These are phyloP conservation scores for Dryomyza anilis DNA, from an alignment of 2,888 invertebrate species.

Conservation along the genomic window DNA sequence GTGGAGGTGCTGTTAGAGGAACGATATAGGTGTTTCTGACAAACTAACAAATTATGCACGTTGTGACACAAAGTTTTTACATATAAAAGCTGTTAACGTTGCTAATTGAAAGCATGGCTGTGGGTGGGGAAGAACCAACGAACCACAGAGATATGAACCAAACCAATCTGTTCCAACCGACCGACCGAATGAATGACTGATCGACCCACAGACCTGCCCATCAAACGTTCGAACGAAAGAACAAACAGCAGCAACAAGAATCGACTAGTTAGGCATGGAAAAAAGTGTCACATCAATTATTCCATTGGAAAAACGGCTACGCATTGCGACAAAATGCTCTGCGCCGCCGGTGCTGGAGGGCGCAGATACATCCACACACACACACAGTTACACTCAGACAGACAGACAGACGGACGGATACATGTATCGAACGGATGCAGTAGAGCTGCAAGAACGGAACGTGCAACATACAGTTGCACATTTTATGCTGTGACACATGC, in stretches of 20 bases:
- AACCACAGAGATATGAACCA: background rate
- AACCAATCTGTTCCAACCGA: too few relatives aligned
- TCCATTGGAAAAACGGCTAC: slow-evolving; percentile 33
- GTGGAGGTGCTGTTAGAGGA: too few relatives aligned
- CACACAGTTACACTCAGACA: too few relatives aligned
- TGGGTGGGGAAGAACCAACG: background rate
- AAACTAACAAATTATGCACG: too few relatives aligned
- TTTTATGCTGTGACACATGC: slow-evolving; percentile 5
- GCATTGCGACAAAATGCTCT: slow-evolving; percentile 25
- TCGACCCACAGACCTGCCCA: background rate
- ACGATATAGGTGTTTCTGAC: too few relatives aligned
- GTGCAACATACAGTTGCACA: background rate
- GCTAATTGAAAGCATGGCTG: slow-evolving; percentile 30
- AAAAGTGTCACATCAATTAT: slow-evolving; percentile 35
- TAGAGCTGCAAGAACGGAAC: background rate
- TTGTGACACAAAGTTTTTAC: slow-evolving; percentile 25
- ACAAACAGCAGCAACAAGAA: background rate
- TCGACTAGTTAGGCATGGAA: slow-evolving; percentile 11
- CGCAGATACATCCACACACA: too few relatives aligned
- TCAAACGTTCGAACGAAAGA: background rate
- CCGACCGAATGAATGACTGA: background rate
- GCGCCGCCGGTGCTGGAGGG: too few relatives aligned
- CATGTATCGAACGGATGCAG: slow-evolving; percentile 13
- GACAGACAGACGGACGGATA: background rate
- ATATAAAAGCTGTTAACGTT: slow-evolving; percentile 31